A percentile compares a stretch with the other conserved stretches of the same genome.
phyloP scores from a whole-genome alignment of 2,888 invertebrate genomes.

The Synanthedon formicaeformis region DNA sequence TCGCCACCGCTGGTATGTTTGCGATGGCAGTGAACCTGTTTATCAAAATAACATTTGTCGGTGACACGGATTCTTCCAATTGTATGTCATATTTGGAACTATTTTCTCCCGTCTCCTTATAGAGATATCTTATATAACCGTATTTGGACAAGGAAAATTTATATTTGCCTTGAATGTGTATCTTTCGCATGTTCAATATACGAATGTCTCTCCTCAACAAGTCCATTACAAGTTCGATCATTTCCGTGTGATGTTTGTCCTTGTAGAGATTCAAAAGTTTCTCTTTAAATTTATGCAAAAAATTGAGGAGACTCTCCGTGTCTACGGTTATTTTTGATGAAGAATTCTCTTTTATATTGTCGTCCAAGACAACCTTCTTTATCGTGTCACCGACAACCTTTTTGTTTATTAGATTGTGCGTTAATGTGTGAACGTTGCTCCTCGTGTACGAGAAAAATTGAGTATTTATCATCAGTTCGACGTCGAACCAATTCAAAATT shows the following conservation, averaged over 20 bases:
- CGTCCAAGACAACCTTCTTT: background rate
- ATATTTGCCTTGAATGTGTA: background rate
- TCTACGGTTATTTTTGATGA: background rate
- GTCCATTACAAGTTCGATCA: background rate
- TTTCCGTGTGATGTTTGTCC: too few species aligned
- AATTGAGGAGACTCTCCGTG: too few species aligned
- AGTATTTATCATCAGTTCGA: background rate
- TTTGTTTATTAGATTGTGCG: background rate
- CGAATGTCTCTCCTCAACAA: background rate
- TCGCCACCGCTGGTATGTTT: background rate
- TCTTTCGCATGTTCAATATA: background rate
- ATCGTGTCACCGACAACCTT: background rate
- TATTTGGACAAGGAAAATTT: background rate
- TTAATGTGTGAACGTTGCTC: background rate
- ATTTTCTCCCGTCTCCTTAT: background rate
- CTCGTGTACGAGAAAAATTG: background rate
- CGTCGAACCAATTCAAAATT: background rate
- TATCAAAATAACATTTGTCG: background rate
- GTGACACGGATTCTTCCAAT: background rate
- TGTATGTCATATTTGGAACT: background rate
- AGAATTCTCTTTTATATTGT: background rate
- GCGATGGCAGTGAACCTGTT: background rate
- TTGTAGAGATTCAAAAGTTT: too few species aligned
- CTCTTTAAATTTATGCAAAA: too few species aligned
- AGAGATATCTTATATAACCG: background rate